Conservation (phyloP, 2,888 invertebrate species). For the Podotricha telesiphe region DNA sequence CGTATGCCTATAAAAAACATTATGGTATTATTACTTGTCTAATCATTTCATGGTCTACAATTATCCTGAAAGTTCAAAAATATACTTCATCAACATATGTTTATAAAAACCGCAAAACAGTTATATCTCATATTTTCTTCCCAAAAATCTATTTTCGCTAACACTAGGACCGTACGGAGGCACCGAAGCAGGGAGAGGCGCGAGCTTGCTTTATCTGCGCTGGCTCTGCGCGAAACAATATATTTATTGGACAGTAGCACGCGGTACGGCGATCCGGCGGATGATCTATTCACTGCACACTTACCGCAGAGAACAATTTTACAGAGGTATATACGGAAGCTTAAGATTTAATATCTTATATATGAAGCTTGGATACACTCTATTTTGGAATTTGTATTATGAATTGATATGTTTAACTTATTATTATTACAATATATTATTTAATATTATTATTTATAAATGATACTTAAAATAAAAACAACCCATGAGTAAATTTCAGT, state of each 20-base stretch:
- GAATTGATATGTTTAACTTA: too few species aligned
- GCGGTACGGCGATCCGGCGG: slow-evolving; percentile 66
- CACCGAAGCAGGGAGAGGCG: slow-evolving; percentile 77
- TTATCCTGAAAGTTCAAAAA: not conserved
- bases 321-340: slow-evolving; percentile 37
- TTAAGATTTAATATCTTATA: not conserved
- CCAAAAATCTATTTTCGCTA: slow-evolving; percentile 46
- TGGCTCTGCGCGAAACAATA: slow-evolving; percentile 82
- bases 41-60: not conserved
- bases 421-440: too few species aligned
- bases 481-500: too few species aligned
- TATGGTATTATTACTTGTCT: too few species aligned
- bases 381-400: not conserved
- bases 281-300: slow-evolving; percentile 77
- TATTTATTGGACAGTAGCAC: slow-evolving; percentile 82
- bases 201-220: slow-evolving; percentile 83
- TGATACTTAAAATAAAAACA: too few species aligned
- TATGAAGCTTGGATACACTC: not conserved
- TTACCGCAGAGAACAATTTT: slow-evolving; percentile 53
- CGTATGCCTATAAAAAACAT: too few species aligned
- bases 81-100: too few species aligned
- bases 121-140: not conserved
- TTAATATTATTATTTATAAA: too few species aligned
- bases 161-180: slow-evolving; percentile 52
- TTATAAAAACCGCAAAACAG: not conserved